phyloP scores from a whole-genome alignment of 2,888 invertebrate genomes.

The Heteromyza rotundicornis region DNA sequence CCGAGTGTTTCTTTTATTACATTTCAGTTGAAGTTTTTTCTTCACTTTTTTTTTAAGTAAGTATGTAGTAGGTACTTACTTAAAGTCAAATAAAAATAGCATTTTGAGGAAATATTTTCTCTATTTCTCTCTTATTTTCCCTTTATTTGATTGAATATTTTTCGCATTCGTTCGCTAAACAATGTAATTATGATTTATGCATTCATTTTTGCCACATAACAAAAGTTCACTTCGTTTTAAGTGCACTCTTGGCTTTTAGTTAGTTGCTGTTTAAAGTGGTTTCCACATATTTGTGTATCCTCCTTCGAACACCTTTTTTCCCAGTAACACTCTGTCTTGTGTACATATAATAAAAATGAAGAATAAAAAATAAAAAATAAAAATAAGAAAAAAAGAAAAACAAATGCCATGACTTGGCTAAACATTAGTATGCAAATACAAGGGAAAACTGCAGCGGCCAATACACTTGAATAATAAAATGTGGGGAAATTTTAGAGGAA shows the following conservation, averaged over 20 bases:
- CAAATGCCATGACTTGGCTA: slow-evolving; percentile 14
- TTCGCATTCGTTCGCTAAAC: background rate
- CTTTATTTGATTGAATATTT: background rate
- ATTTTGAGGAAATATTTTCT: slow-evolving; percentile 5
- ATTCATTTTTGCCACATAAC: background rate
- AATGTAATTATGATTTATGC: background rate
- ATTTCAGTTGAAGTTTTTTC: slow-evolving; percentile 3
- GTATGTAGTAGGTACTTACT: too few relatives aligned
- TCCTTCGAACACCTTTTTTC: background rate
- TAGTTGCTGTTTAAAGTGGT: slow-evolving; percentile 31
- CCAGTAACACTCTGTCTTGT: slow-evolving; percentile 17
- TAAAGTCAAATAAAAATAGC: too few relatives aligned
- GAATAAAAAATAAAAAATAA: too few relatives aligned
- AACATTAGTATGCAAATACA: background rate
- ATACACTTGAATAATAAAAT: too few relatives aligned
- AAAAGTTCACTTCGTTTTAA: slow-evolving; percentile 51
- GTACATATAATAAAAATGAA: too few relatives aligned
- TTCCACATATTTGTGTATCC: too few relatives aligned
- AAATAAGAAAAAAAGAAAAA: too few relatives aligned
- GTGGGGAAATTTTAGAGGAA: background rate
- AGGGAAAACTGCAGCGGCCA: too few relatives aligned
- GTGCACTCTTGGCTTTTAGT: slow-evolving; percentile 49
- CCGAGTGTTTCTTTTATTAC: slow-evolving; percentile 6
- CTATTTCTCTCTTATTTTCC: background rate
- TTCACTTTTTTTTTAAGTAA: slow-evolving; percentile 16